phyloP scores from a whole-genome alignment of 2,113 vertebrate genomes.

The Hyperopisus bebe region DNA sequence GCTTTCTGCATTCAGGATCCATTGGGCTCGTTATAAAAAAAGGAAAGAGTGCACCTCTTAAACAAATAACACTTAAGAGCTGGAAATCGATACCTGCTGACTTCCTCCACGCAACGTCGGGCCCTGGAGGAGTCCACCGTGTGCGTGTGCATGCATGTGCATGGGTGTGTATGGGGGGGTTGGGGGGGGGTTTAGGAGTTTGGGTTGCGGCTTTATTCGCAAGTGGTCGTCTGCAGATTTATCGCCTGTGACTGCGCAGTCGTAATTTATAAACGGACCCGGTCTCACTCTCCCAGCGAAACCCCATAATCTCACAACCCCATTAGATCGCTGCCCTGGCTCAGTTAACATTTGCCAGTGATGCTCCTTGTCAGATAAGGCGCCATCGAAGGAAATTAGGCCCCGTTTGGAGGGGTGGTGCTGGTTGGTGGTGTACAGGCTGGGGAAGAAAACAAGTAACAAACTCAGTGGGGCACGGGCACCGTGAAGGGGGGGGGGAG shows the following conservation, averaged over 20 bases:
- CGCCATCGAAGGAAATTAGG: background rate
- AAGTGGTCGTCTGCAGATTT: background rate
- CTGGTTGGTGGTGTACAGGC: background rate
- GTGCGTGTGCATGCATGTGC: background rate
- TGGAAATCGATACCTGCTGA: background rate
- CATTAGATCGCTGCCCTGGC: background rate
- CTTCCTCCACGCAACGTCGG: background rate
- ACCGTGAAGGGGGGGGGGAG: background rate
- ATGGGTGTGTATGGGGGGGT: background rate
- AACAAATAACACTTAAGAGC: conserved; percentile 14
- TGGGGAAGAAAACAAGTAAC: background rate
- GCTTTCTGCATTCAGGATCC: background rate
- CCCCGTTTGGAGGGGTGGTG: background rate
- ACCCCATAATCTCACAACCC: background rate
- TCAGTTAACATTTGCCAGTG: background rate
- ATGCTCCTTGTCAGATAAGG: background rate
- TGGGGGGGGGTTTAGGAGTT: background rate
- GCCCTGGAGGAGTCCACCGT: background rate
- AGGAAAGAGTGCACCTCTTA: conserved; percentile 1
- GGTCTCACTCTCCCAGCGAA: background rate
- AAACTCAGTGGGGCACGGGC: background rate
- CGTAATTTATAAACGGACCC: background rate
- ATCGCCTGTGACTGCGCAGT: background rate
- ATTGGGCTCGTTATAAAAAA: background rate
- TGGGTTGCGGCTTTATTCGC: background rate